Conservation (phyloP, 2,797 vertebrate genomes). For the Alcedo atthis region DNA sequence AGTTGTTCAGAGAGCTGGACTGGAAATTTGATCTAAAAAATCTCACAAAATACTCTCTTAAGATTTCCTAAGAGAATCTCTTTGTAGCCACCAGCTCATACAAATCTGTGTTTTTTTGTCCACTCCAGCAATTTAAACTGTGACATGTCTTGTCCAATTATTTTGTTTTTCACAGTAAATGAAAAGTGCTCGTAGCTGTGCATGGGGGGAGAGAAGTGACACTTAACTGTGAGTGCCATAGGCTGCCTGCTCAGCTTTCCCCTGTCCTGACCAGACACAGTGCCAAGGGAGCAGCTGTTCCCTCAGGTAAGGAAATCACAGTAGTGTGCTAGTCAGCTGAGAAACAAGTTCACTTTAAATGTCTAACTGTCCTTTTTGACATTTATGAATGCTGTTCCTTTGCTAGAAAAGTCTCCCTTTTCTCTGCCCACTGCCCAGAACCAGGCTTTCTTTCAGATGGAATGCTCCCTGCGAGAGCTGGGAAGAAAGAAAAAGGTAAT, state of each 20-base stretch:
- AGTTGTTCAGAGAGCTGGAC: not conserved
- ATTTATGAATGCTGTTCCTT: not conserved
- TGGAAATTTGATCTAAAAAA: not conserved
- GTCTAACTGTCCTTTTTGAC: not conserved
- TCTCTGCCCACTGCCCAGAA: not conserved
- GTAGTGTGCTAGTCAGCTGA: not conserved
- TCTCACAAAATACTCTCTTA: not conserved
- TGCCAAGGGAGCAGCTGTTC: not conserved
- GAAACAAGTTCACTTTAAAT: not conserved
- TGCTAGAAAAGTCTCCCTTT: not conserved
- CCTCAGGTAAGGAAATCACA: not conserved
- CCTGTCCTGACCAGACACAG: not conserved
- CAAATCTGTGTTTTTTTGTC: not conserved
- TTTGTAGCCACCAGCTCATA: not conserved
- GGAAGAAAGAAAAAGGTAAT: not conserved
- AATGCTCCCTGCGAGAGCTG: not conserved
- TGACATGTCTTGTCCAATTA: not conserved
- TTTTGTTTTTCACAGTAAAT: not conserved
- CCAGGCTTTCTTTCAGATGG: not conserved
- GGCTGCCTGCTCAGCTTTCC: not conserved
- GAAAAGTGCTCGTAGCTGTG: not conserved
- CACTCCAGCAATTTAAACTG: not conserved
- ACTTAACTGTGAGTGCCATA: not conserved
- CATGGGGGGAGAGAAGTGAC: not conserved
- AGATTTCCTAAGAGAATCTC: not conserved